A percentile compares a stretch with the other conserved stretches of the same genome.
Evolutionary conservation across 1,140 invertebrate species (phyloP).

Genomic region (Aphaenogaster rudis): DNA sequence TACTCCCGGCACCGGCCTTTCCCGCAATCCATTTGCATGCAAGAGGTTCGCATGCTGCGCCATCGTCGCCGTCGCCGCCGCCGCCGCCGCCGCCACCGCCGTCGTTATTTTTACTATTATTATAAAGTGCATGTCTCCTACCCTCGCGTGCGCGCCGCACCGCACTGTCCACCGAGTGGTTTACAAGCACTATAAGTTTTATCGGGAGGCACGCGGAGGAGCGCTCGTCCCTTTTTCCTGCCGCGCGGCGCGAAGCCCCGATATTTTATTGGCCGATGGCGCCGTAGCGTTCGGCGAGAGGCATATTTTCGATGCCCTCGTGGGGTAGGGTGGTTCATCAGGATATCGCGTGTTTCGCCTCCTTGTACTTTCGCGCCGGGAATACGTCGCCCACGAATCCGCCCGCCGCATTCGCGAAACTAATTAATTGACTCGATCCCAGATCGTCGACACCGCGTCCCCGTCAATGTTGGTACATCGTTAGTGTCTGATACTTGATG

Average conservation of each 20-base stretch:
- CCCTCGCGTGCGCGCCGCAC: slow-evolving; percentile 76
- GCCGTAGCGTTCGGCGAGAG: slow-evolving; percentile 17
- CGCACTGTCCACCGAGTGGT: slow-evolving; percentile 71
- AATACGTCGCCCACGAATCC: neutral
- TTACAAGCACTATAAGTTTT: slow-evolving; percentile 81
- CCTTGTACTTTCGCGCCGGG: slow-evolving; percentile 12
- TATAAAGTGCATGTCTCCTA: slow-evolving; percentile 80
- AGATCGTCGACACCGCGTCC: slow-evolving; percentile 8
- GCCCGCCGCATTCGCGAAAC: neutral
- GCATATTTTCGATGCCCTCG: slow-evolving; percentile 9
- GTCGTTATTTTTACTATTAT: slow-evolving; percentile 82
- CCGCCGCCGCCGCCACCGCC: slow-evolving; percentile 1
- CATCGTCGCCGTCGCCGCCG: slow-evolving; percentile 51
- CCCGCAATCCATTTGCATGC: slow-evolving; percentile 82
- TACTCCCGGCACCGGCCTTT: slow-evolving; percentile 64
- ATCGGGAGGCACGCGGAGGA: slow-evolving; percentile 76
- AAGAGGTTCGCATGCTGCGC: slow-evolving; percentile 78
- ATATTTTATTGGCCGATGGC: slow-evolving; percentile 32
- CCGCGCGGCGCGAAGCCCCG: neutral
- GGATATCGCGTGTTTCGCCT: neutral
- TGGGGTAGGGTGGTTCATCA: neutral
- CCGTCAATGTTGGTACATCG: neutral
- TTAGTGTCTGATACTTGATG: neutral
- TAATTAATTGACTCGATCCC: slow-evolving; percentile 33
- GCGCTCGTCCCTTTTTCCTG: slow-evolving; percentile 34